Evolutionary conservation across 2,797 vertebrate genomes (phyloP), one percentile per base, ranked within the genome.

Genomic region (Rhinichthys osculus): DNA sequence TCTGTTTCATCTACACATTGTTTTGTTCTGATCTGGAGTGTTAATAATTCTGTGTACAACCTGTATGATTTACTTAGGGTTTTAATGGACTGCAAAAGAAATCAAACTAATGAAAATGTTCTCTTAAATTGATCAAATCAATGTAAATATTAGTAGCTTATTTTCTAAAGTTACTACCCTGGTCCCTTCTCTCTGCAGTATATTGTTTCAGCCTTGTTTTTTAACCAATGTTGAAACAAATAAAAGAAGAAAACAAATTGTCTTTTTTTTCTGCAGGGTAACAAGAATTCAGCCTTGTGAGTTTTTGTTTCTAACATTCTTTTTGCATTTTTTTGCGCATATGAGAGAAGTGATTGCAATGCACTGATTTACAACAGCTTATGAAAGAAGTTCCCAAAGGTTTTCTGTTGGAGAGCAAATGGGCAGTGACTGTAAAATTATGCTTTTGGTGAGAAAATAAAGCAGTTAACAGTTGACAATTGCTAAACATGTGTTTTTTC

Each of bases 381-480:
- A 44, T 21, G 17, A 80, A 64, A 67, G 62, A 13, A 33, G 54
- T 82, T 74, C 27, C 50, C 44, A 50, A 33, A 33, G 17, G 14
- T 33, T 66, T 81, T 81, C 47, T 85, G 59, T 87, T 33, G 81
- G 47, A 54, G 38, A 59, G 6, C 67, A 62, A 78, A 70, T 54
- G 64, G 64, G 27, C 35, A 59, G 35, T 73, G 27, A 23, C 27
- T 87, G 74, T 80, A 72, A 73, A 85, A 72, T 30, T 7, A 74
- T 30, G 54, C 64, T 70, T 78, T 83, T 78, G 72, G 66, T 74
- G 77, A 71, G 83, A 81, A 67, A 90, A 90, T 90, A 90, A 90
- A 88, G 40, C 62, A 30, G 69, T 71, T 88, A 70, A 74, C 78
- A 79, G 59, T 78, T 74, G 5, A 35, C 54, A n/a, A n/a, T 38